phyloP scores from a whole-genome alignment of 2,888 invertebrate genomes.

The Desoria tigrina region DNA sequence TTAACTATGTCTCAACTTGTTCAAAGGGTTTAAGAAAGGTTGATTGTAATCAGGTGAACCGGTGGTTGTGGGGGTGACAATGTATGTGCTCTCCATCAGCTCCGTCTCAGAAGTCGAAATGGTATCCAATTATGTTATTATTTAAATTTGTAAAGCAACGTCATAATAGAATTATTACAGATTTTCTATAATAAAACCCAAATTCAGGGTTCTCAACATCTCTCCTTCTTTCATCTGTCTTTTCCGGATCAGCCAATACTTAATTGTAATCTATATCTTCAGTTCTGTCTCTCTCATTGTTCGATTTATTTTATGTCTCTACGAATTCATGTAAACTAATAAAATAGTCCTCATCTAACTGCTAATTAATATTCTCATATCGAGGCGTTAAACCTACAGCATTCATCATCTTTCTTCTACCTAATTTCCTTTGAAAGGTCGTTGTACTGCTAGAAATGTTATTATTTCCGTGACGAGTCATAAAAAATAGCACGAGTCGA shows the following conservation, averaged over 20 bases:
- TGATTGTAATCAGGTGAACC: conserved; percentile 58
- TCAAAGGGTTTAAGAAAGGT: conserved; percentile 30
- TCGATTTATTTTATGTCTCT: conserved; percentile 2
- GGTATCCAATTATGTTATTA: conserved; percentile 56
- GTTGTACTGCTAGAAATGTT: too few species aligned
- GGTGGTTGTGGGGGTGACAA: conserved; percentile 63
- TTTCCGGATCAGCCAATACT: conserved; percentile 32
- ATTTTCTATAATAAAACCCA: conserved; percentile 2
- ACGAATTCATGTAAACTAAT: not conserved
- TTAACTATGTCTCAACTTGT: too few species aligned
- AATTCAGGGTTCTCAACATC: conserved; percentile 20
- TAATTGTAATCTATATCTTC: conserved; percentile 13
- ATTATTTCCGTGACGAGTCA: too few species aligned
- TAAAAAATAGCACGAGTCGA: too few species aligned
- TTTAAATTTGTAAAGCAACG: not conserved
- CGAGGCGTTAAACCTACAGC: too few species aligned
- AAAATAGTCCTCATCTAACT: too few species aligned
- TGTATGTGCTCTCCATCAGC: conserved; percentile 64
- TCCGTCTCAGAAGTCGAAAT: conserved; percentile 65
- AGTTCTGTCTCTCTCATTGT: conserved; percentile 8
- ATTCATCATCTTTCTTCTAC: too few species aligned
- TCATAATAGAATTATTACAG: conserved; percentile 3
- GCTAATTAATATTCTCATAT: too few species aligned
- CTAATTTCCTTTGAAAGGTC: too few species aligned
- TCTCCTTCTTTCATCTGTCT: conserved; percentile 53